phyloP scores from a whole-genome alignment of 2,797 vertebrate species.

The Luscinia luscinia region DNA sequence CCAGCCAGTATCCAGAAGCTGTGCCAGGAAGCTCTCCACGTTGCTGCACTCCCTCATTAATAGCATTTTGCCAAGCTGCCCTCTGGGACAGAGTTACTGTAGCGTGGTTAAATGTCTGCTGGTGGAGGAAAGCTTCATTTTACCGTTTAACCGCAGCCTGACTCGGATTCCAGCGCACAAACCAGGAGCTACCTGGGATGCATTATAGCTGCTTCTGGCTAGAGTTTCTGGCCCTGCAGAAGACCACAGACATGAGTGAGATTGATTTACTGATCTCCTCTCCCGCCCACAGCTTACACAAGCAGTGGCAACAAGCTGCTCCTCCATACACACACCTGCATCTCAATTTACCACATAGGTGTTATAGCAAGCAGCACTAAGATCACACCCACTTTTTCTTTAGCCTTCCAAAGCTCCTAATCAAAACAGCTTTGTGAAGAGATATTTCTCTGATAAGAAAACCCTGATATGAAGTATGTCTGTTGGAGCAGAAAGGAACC shows the following conservation, averaged over 20 bases:
- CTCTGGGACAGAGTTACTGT: conserved; percentile 47
- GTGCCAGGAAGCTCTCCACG: conserved; percentile 39
- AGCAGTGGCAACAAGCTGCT: not conserved
- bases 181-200: conserved; percentile 22
- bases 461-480: not conserved
- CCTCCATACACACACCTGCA: not conserved
- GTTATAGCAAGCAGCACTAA: not conserved
- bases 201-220: conserved; percentile 17
- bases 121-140: conserved; percentile 28
- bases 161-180: not conserved
- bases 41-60: conserved; percentile 46
- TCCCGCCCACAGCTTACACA: not conserved
- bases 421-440: not conserved
- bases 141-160: conserved; percentile 44
- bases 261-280: conserved; percentile 24
- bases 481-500: not conserved
- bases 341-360: not conserved
- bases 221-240: not conserved
- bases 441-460: not conserved
- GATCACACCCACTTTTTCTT: not conserved
- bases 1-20: conserved; percentile 11
- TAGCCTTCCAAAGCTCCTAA: not conserved
- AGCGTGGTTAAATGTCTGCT: conserved; percentile 47
- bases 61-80: conserved; percentile 46
- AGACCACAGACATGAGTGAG: not conserved